Base-by-base conservation (phyloP, 2,888 invertebrate genomes). In the Noctua pronuba region DNA sequence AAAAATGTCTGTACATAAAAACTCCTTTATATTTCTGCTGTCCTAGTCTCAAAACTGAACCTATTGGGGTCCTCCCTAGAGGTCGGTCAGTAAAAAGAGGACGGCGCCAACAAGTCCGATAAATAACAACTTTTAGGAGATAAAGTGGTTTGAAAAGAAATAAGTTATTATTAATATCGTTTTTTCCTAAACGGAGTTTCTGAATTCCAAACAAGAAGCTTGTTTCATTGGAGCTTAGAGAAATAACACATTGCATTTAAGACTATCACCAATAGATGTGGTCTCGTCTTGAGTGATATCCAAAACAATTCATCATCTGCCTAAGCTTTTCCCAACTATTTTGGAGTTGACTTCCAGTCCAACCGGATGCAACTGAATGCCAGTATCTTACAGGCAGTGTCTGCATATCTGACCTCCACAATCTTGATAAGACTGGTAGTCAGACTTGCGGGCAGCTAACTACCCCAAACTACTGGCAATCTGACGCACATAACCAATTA, bases 61-160 rank as follows among this genome's bases (percentile, higher is more conserved):
- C 38, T 60, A 70, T 77, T 38, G 52, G 28, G n/a, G n/a, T 55
- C 10, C 4, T 72, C 69, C 77, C 69, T 1, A 60, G 77, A 70
- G 52, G 52, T 31, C 44, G 35, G n/a, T 66, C 35, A 16, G 35
- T 65, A 66, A 82, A 77, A 79, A 41, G n/a, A 62, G 21, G 55
- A n/a, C 18, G 69, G 31, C 76, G 62, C 65, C 77, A 52, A 52
- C 35, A 55, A 60, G 65, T 52, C 77, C 31, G 35, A 83, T 66
- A 70, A 66, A 82, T 44, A 77, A 60, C n/a, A 60, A 70, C 35
- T 81, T 68, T 64, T 28, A 38, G 38, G 55, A 31, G 44, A 62
- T 64, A 58, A n/a, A 49, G 5, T n/a, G 38, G 64, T 64, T 64
- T 38, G 52, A 55, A 31, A 24, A 62, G 31, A 78, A 62, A 52